Evolutionary conservation across 2,888 invertebrate species (phyloP).

Genomic region (Corbicula japonica): DNA sequence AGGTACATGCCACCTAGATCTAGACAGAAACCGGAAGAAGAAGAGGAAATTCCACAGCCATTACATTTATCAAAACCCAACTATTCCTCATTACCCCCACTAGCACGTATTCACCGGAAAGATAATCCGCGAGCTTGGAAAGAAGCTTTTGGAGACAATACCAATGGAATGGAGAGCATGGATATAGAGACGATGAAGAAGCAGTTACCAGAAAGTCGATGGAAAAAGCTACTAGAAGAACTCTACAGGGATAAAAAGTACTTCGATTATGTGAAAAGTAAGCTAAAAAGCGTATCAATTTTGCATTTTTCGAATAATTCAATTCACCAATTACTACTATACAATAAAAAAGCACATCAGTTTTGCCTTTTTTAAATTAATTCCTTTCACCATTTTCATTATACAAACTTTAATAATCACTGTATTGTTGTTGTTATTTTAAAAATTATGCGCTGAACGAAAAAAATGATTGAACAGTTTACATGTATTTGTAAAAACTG

Average conservation of each 20-base stretch:
- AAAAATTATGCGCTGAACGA: no score
- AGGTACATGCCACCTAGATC: constrained; percentile 65
- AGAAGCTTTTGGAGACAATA: constrained; percentile 64
- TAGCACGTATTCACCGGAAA: constrained; percentile 70
- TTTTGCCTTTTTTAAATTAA: no score
- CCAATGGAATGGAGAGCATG: constrained; percentile 57
- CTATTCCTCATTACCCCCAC: constrained; percentile 61
- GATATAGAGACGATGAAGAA: constrained; percentile 61
- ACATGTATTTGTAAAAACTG: no score
- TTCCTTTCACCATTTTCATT: no score
- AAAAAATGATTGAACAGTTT: no score
- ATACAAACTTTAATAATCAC: no score
- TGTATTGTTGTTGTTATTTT: no score
- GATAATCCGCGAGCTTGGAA: constrained; percentile 64
- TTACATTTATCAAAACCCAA: constrained; percentile 58
- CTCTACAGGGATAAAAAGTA: constrained; percentile 78
- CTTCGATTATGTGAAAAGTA: constrained; percentile 77
- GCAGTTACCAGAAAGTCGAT: constrained; percentile 67
- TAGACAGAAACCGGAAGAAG: constrained; percentile 42
- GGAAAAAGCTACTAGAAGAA: constrained; percentile 73
- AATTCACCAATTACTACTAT: no score
- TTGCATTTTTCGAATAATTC: no score
- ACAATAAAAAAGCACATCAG: no score
- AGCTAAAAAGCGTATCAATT: constrained; percentile 36
- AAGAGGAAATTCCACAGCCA: constrained; percentile 57